Evolutionary conservation across 2,113 vertebrate genomes (phyloP).

Genomic region (Ptychochromis oligacanthus): DNA sequence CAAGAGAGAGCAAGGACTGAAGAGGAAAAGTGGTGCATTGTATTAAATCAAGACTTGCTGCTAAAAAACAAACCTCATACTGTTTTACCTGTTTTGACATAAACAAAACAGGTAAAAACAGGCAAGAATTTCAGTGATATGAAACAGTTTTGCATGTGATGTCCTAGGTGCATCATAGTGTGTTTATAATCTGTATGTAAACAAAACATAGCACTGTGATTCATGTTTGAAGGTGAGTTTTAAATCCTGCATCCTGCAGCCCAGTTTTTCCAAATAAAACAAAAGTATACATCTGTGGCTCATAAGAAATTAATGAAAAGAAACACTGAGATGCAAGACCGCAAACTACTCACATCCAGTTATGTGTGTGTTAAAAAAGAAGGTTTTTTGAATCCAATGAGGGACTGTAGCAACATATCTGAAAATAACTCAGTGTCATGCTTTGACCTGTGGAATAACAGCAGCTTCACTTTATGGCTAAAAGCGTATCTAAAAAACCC

Average conservation of each 20-base stretch:
- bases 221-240: neutral
- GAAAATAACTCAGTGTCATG: neutral
- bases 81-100: slow-evolving; percentile 42
- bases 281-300: neutral
- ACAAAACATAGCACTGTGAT: neutral
- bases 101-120: slow-evolving; percentile 25
- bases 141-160: slow-evolving; percentile 28
- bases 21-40: slow-evolving; percentile 35
- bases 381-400: neutral
- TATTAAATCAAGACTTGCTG: slow-evolving; percentile 41
- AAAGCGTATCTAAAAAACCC: slow-evolving; percentile 24
- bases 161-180: neutral
- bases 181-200: neutral
- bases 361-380: slow-evolving; percentile 4
- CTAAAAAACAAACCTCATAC: slow-evolving; percentile 13
- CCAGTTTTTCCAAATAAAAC: slow-evolving; percentile 5
- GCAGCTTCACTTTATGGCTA: slow-evolving; percentile 22
- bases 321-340: neutral
- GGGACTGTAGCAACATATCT: neutral
- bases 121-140: slow-evolving; percentile 23
- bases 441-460: slow-evolving; percentile 45
- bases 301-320: neutral
- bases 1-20: slow-evolving; percentile 15
- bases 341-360: neutral
- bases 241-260: neutral